Evolutionary conservation across 2,797 vertebrate species (phyloP).

Genomic region (Coregonus ussuriensis): DNA sequence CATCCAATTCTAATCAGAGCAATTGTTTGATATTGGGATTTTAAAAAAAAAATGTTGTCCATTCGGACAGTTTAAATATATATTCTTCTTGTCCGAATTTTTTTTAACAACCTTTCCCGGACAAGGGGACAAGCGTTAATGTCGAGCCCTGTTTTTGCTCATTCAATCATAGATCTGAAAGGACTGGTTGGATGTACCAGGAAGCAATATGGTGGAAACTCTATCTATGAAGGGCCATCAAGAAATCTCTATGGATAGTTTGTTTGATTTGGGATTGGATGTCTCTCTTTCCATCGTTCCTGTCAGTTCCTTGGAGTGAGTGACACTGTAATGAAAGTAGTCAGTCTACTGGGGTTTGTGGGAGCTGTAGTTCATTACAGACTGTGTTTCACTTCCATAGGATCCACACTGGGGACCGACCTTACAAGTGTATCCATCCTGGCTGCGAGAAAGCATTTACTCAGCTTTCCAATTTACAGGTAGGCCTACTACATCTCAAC

Average conservation of each 20-base stretch:
- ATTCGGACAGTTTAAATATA: no score
- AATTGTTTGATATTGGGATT: no score
- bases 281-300: background rate
- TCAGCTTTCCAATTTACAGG: constrained; percentile 97
- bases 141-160: no score
- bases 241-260: background rate
- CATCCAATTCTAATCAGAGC: no score
- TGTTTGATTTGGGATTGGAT: background rate
- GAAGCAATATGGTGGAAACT: no score
- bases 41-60: no score
- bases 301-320: constrained; percentile 58
- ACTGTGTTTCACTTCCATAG: constrained; percentile 60
- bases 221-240: background rate
- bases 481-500: constrained; percentile 48
- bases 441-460: constrained; percentile 98
- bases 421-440: constrained; percentile 96
- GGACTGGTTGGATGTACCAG: background rate
- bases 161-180: no score
- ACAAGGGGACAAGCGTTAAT: no score
- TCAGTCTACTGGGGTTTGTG: background rate
- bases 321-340: constrained; percentile 45
- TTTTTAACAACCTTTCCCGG: no score
- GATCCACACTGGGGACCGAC: constrained; percentile 96
- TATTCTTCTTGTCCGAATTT: no score
- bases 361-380: background rate